phyloP scores from a whole-genome alignment of 2,797 vertebrate genomes.

The Girardinus metallicus region DNA sequence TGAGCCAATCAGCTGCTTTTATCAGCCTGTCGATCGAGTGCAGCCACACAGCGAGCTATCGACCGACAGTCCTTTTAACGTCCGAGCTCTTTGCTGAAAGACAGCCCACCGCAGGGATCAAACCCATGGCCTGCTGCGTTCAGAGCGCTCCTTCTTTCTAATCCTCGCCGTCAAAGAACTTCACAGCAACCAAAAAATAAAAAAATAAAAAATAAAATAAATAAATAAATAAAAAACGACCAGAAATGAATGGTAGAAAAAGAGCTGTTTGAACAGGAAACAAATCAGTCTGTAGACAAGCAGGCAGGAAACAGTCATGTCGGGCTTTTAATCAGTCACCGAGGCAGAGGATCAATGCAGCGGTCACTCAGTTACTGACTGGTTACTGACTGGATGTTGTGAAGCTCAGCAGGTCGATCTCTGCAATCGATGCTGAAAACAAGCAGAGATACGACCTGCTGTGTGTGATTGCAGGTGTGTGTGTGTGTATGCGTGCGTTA shows the following conservation, averaged over 20 bases:
- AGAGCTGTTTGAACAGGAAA: slow-evolving; percentile 20
- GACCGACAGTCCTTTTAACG: slow-evolving; percentile 53
- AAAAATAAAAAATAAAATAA: background rate
- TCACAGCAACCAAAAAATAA: slow-evolving; percentile 18
- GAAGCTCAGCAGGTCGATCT: slow-evolving; percentile 65
- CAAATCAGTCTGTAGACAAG: slow-evolving; percentile 28
- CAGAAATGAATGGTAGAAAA: slow-evolving; percentile 10
- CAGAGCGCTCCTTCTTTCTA: slow-evolving; percentile 22
- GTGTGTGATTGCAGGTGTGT: slow-evolving; percentile 34
- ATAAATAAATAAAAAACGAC: background rate
- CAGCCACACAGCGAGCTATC: slow-evolving; percentile 43
- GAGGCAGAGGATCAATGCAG: slow-evolving; percentile 41
- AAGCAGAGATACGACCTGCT: slow-evolving; percentile 67
- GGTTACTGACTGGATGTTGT: slow-evolving; percentile 64
- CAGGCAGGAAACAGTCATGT: slow-evolving; percentile 45
- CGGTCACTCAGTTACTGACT: slow-evolving; percentile 44
- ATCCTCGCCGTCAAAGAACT: slow-evolving; percentile 39
- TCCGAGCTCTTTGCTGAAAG: slow-evolving; percentile 33
- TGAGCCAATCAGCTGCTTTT: slow-evolving; percentile 46
- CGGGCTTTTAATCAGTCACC: slow-evolving; percentile 49
- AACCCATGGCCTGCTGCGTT: slow-evolving; percentile 49
- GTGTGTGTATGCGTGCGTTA: slow-evolving; percentile 24
- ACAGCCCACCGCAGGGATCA: slow-evolving; percentile 46
- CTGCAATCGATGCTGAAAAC: slow-evolving; percentile 67
- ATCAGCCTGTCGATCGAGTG: slow-evolving; percentile 36